These are phyloP conservation scores for Enteromius radiatus DNA, from an alignment of 2,797 vertebrate genomes.

Conservation along the genomic window DNA sequence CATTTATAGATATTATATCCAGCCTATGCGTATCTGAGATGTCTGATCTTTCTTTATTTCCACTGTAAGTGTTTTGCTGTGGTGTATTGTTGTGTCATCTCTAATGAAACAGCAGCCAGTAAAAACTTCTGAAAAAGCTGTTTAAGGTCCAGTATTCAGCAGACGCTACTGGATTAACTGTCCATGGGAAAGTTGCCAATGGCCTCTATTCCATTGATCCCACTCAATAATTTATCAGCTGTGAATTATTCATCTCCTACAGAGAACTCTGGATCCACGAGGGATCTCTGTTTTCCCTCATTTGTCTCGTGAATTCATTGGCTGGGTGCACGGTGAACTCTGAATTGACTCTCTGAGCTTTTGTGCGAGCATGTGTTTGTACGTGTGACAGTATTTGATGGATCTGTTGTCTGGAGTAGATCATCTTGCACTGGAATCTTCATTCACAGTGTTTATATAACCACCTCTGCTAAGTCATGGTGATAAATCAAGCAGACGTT, in stretches of 20 bases:
- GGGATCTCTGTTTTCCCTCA: constrained; percentile 74
- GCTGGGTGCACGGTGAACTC: constrained; percentile 17
- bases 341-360: constrained; percentile 20
- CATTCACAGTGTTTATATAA: constrained; percentile 21
- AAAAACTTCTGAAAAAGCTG: not conserved
- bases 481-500: constrained; percentile 30
- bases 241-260: constrained; percentile 76
- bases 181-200: constrained; percentile 58
- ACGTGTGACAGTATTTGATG: constrained; percentile 28
- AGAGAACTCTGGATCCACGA: constrained; percentile 76
- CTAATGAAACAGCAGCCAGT: not conserved
- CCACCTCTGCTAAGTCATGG: constrained; percentile 34
- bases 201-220: constrained; percentile 68
- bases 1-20: not conserved
- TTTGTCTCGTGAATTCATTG: constrained; percentile 67
- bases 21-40: not conserved
- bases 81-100: not conserved
- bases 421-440: constrained; percentile 40
- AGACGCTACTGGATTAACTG: constrained; percentile 41
- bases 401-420: constrained; percentile 41
- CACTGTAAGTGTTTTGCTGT: not conserved
- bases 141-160: not conserved
- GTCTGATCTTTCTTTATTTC: not conserved
- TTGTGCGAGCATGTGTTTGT: constrained; percentile 22
- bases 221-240: constrained; percentile 73